phyloP scores from a whole-genome alignment of 2,888 invertebrate species.

The Trachelus stipa region DNA sequence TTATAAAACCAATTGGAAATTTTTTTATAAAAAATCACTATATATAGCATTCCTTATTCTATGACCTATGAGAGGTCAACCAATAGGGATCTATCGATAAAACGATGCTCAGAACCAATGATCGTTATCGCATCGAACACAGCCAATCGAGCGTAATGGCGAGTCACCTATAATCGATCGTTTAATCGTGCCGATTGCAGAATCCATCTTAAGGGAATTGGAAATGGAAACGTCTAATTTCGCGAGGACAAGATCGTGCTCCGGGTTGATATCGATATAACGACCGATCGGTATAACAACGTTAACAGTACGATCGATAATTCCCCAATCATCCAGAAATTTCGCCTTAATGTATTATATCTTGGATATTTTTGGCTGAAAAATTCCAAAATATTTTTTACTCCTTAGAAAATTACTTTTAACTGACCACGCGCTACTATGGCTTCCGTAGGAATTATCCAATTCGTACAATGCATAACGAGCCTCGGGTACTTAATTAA shows the following conservation, averaged over 20 bases:
- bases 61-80: not conserved
- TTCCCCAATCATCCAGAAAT: not conserved
- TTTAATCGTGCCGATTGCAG: not conserved
- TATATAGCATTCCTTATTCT: not conserved
- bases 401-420: not conserved
- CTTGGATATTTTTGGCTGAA: not conserved
- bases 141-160: not conserved
- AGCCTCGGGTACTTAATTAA: slow-evolving; percentile 43
- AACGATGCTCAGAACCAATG: not conserved
- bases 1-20: not conserved
- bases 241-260: not conserved
- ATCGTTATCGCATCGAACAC: not conserved
- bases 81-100: not conserved
- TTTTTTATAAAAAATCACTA: not conserved
- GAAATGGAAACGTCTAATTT: not conserved
- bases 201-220: not conserved
- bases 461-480: slow-evolving; percentile 26
- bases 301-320: not conserved
- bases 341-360: not conserved
- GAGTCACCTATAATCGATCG: not conserved
- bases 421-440: not conserved
- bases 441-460: not conserved
- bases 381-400: not conserved
- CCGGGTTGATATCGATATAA: not conserved
- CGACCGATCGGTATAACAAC: not conserved